Percentiles rank a stretch among this genome's conserved stretches.
Evolutionary conservation across 2,113 vertebrate species (phyloP).

Genomic region (Saccopteryx bilineata): DNA sequence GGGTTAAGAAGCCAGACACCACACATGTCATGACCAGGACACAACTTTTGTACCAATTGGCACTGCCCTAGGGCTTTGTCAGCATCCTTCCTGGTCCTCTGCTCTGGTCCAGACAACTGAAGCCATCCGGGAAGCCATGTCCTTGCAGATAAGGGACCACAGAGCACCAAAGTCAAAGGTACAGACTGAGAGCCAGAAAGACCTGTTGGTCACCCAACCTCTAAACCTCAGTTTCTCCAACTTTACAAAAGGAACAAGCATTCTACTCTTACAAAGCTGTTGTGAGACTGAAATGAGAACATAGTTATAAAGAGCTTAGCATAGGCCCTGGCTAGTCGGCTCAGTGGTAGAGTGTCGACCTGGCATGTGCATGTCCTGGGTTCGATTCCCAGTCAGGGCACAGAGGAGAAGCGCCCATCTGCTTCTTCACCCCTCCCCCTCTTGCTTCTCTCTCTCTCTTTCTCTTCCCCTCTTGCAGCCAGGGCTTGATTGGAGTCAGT

Average conservation of each 20-base stretch:
- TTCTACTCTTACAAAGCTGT: neutral
- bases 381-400: too few relatives aligned
- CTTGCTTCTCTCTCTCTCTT: too few relatives aligned
- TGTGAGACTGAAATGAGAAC: neutral
- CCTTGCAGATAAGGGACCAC: neutral
- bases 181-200: neutral
- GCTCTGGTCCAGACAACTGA: neutral
- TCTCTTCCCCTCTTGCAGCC: too few relatives aligned
- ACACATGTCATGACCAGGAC: neutral
- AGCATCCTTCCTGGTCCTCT: neutral
- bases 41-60: accelerated
- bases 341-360: too few relatives aligned
- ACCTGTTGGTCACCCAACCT: too few relatives aligned
- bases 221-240: neutral
- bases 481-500: too few relatives aligned
- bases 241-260: neutral
- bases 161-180: neutral
- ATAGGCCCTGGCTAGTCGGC: too few relatives aligned
- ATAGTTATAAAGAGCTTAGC: neutral
- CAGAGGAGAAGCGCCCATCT: too few relatives aligned
- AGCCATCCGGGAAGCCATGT: neutral
- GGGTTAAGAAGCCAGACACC: neutral
- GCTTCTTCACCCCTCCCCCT: too few relatives aligned
- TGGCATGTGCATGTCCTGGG: too few relatives aligned
- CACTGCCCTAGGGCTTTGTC: neutral